Evolutionary conservation across 2,888 invertebrate genomes (phyloP), one percentile per base, ranked within the genome.

Genomic region (Hyposoter dolosus): DNA sequence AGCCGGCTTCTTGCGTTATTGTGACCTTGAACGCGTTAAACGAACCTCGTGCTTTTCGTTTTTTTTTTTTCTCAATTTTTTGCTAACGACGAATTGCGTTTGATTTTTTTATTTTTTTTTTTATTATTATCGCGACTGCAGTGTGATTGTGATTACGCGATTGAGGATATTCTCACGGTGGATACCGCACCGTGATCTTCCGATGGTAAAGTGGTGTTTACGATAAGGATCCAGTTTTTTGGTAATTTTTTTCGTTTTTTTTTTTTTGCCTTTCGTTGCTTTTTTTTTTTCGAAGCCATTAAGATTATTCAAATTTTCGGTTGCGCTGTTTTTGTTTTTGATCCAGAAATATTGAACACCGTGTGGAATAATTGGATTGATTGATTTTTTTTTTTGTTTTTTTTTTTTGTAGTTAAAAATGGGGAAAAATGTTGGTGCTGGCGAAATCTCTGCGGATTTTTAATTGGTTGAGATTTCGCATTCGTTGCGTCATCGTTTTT

Each of bases 141-240:
- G 81, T 76, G 78, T 50, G 45, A 32, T 23, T 65, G 60, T 75
- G 43, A 65, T 84, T 28, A 56, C 19, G 75, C 40, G 47, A 50
- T 35, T 56, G 47, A 72, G 75, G 76, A 79, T 74, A 69, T 50
- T 28, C 19, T 74, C 53, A 68, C 68, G 19, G 72, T 47, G 76
- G 43, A 53, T 35, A 74, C 72, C 23, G 50, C 60, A 32, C 60
- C 45, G 35, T 19, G 7, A 85, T 87, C 87, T 69, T 71, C 85
- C 81, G 84, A 87, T 88, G 88, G 88, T 88, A 87, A 88, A 88
- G 88, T 87, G 83, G 81, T 85, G 85, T 88, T 88, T 85, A 69
- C 82, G 71, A 69, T 88, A 86, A 60, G 87, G 87, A 86, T 82
- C 82, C 80, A 65, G 72, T 60, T 75, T 88, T 40, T 85, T 35